Conservation (phyloP, 1,140 invertebrate genomes). For the Antheraea mylitta region DNA sequence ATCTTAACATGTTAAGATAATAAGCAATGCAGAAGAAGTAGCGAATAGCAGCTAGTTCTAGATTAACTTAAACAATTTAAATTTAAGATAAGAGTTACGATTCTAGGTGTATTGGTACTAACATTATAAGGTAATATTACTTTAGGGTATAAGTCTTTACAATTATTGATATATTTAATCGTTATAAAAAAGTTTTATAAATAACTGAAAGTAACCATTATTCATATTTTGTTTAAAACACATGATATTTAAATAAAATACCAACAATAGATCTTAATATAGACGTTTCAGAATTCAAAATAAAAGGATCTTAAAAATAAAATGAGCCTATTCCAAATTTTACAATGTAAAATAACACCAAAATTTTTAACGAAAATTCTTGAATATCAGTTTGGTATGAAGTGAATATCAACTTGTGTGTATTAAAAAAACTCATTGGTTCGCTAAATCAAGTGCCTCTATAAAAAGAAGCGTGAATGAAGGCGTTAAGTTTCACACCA, state of each 20-base stretch:
- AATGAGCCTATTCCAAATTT: conserved; percentile 7
- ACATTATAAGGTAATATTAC: no score
- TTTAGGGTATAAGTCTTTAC: no score
- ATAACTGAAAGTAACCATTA: background rate
- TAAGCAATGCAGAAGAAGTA: no score
- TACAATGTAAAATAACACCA: conserved; percentile 29
- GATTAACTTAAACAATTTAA: no score
- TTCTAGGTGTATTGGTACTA: no score
- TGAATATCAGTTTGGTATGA: conserved; percentile 37
- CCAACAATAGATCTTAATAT: background rate
- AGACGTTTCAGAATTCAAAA: background rate
- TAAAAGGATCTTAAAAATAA: background rate
- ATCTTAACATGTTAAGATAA: no score
- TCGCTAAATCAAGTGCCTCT: conserved; percentile 66
- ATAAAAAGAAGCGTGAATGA: conserved; percentile 67
- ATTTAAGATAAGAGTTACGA: no score
- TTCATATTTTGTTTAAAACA: no score
- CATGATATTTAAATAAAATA: no score
- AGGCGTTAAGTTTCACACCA: conserved; percentile 76
- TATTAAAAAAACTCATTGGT: conserved; percentile 58
- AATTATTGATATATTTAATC: no score
- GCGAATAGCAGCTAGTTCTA: no score
- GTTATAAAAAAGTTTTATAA: no score
- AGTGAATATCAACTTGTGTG: conserved; percentile 41
- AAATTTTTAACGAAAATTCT: conserved; percentile 29